These are phyloP conservation scores for Thinocorus orbignyianus DNA, from an alignment of 2,113 vertebrate genomes.

Conservation along the genomic window DNA sequence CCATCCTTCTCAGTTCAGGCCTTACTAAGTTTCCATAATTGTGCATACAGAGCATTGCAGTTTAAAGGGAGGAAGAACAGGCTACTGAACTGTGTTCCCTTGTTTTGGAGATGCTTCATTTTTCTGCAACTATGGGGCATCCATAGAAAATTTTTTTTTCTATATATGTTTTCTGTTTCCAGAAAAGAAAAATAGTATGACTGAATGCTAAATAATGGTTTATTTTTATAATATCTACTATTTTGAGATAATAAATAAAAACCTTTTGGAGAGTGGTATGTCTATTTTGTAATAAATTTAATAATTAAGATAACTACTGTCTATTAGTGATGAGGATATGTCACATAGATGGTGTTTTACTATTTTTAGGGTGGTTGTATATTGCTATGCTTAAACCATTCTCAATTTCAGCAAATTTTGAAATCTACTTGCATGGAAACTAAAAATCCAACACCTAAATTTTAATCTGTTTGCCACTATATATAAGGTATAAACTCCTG, in stretches of 20 bases:
- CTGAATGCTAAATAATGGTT: not conserved
- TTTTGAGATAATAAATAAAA: constrained; percentile 21
- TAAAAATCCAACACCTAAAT: not conserved
- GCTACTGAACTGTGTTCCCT: not conserved
- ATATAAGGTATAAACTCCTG: not conserved
- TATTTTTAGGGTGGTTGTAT: not conserved
- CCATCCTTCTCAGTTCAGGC: constrained; percentile 41
- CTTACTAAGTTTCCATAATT: not conserved
- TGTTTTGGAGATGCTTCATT: not conserved
- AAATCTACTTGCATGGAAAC: not conserved
- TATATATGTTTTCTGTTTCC: not conserved
- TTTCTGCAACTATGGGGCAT: not conserved
- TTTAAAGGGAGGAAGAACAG: not conserved
- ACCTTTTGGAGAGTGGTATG: not conserved
- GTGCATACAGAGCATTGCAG: not conserved
- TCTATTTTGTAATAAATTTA: not conserved
- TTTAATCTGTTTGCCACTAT: not conserved
- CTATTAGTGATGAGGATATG: not conserved
- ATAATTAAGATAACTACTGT: not conserved
- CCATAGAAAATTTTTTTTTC: not conserved
- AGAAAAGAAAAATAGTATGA: not conserved
- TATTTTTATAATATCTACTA: not conserved
- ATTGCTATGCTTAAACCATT: not conserved
- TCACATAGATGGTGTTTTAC: not conserved
- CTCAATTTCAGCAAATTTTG: not conserved